A percentile compares a stretch with the other conserved stretches of the same genome.
Conservation (phyloP, 2,888 invertebrate genomes). For the Brachyptera risi region DNA sequence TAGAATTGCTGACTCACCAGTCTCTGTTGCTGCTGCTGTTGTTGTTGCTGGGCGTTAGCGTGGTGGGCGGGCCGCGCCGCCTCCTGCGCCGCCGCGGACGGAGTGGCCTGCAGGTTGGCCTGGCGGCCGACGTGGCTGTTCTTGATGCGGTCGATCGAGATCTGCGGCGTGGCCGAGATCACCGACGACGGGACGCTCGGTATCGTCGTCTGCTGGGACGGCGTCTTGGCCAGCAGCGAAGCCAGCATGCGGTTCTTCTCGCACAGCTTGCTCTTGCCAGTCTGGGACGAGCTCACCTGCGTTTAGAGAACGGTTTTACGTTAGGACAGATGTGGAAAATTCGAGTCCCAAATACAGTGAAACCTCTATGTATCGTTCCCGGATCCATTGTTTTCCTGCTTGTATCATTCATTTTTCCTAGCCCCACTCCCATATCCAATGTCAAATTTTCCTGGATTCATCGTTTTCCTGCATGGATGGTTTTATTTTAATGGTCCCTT, state of each 20-base stretch:
- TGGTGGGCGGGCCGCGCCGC: background rate
- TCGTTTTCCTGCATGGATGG: too few species aligned
- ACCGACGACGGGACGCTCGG: slow-evolving; percentile 59
- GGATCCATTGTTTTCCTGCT: too few species aligned
- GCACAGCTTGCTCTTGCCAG: slow-evolving; percentile 62
- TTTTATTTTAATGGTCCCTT: too few species aligned
- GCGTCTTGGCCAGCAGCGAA: slow-evolving; percentile 71
- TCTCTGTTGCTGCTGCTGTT: background rate
- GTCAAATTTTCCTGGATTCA: too few species aligned
- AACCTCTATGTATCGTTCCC: too few species aligned
- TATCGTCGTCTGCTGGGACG: slow-evolving; percentile 59
- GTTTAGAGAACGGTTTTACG: too few species aligned
- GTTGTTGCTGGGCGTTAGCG: background rate
- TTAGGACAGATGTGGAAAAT: too few species aligned
- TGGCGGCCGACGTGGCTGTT: background rate
- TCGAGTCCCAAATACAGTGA: too few species aligned
- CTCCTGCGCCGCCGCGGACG: background rate
- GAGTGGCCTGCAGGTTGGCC: background rate
- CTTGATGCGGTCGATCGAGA: slow-evolving; percentile 38
- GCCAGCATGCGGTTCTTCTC: slow-evolving; percentile 84
- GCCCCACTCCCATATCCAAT: too few species aligned
- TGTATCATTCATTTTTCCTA: too few species aligned
- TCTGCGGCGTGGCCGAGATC: slow-evolving; percentile 65
- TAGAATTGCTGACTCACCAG: slow-evolving; percentile 35
- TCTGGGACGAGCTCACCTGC: slow-evolving; percentile 31